Percentiles rank a stretch among this genome's conserved stretches.
These are phyloP conservation scores for Palythoa caribaeorum DNA, from an alignment of 92 coral and sea anemone genomes.

Conservation along the genomic window DNA sequence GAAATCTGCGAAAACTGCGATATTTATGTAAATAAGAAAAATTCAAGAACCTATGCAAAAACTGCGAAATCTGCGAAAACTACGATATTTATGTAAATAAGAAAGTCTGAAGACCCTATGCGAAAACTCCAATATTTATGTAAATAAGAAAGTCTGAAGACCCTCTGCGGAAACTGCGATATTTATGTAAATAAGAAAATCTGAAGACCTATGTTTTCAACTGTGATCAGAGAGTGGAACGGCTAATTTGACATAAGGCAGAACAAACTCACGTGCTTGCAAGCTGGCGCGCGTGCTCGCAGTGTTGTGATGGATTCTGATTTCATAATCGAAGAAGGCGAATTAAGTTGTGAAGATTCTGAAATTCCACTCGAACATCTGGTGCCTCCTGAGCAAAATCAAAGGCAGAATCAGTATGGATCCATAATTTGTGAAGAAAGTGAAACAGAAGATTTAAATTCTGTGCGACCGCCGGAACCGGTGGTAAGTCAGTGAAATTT, in stretches of 20 bases:
- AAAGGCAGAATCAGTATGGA: not conserved
- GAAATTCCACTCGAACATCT: conserved; percentile 1
- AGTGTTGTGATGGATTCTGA: not conserved
- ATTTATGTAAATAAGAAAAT: no score
- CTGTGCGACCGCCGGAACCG: conserved; percentile 2
- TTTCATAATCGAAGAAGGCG: not conserved
- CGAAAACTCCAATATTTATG: no score
- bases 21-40: no score
- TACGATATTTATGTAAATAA: no score
- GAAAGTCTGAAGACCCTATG: no score
- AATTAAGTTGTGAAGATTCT: not conserved
- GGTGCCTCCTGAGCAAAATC: not conserved
- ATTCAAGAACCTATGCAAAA: no score
- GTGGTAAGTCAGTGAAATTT: conserved; percentile 11
- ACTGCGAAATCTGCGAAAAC: no score
- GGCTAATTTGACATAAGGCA: not conserved
- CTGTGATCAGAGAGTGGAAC: not conserved
- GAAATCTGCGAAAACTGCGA: no score
- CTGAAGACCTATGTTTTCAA: conserved; percentile 5
- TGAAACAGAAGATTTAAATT: not conserved
- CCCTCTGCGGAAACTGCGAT: no score
- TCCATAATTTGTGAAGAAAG: conserved; percentile 6
- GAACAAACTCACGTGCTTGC: not conserved
- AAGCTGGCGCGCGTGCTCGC: not conserved
- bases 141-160: no score